These are phyloP conservation scores for Bombus soroeensis DNA, from an alignment of 1,140 invertebrate species.

Conservation along the genomic window DNA sequence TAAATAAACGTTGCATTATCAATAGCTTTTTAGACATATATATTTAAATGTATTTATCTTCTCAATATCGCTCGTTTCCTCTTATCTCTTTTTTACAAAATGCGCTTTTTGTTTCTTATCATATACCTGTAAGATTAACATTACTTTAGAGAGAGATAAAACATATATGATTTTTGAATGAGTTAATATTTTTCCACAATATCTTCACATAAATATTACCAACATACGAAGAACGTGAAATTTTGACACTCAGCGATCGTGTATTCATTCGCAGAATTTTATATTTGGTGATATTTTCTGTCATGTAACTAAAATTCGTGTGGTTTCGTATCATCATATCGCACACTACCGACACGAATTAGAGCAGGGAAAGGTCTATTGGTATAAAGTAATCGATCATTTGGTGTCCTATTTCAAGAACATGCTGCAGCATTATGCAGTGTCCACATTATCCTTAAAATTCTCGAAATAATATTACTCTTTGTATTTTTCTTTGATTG, in stretches of 20 bases:
- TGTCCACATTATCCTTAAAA: constrained; percentile 13
- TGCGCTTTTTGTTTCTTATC: not conserved
- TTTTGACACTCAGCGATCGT: not conserved
- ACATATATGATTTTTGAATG: not conserved
- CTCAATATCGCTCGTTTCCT: no score
- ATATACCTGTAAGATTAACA: not conserved
- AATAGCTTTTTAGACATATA: not conserved
- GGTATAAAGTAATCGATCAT: constrained; percentile 67
- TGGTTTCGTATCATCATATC: constrained; percentile 5
- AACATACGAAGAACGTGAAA: constrained; percentile 16
- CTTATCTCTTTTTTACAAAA: constrained; percentile 18
- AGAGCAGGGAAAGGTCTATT: constrained; percentile 55
- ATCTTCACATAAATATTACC: constrained; percentile 6
- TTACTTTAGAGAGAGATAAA: constrained; percentile 10
- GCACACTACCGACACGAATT: constrained; percentile 24
- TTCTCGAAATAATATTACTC: not conserved
- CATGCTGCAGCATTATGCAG: constrained; percentile 55
- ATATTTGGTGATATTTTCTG: constrained; percentile 1
- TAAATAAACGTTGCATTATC: not conserved
- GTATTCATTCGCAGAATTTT: not conserved
- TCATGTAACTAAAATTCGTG: not conserved
- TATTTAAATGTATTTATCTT: not conserved
- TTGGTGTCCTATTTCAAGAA: constrained; percentile 66
- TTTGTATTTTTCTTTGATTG: not conserved
- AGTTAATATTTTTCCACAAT: not conserved